Conservation (phyloP, 2,797 vertebrate genomes). For the Anguilla anguilla region DNA sequence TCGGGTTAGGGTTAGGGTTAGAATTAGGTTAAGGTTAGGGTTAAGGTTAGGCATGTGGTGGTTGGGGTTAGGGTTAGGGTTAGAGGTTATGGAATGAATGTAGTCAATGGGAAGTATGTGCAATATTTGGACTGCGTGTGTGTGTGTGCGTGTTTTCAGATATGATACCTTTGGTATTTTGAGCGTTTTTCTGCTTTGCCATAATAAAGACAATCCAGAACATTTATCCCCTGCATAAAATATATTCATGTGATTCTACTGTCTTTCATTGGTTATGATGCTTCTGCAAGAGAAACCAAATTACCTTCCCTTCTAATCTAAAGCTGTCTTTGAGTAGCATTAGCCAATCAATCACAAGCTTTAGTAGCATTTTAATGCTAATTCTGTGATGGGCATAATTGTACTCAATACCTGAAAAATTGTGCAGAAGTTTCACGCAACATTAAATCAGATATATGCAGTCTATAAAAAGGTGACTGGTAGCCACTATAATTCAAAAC, state of each 20-base stretch:
- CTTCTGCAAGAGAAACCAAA: not conserved
- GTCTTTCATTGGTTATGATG: conserved; percentile 8
- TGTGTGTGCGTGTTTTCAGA: conserved; percentile 26
- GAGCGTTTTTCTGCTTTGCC: conserved; percentile 13
- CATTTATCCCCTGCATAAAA: not conserved
- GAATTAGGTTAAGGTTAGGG: too few relatives aligned
- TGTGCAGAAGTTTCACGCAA: not conserved
- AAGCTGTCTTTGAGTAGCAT: not conserved
- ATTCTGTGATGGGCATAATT: not conserved
- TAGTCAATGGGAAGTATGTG: not conserved
- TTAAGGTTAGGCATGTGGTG: too few relatives aligned
- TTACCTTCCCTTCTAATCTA: not conserved
- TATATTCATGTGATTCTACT: not conserved
- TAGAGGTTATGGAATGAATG: too few relatives aligned
- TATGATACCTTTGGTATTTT: conserved; percentile 28
- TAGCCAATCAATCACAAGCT: not conserved
- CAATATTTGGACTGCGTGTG: not conserved
- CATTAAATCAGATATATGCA: not conserved
- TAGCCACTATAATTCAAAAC: not conserved
- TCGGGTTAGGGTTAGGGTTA: too few relatives aligned
- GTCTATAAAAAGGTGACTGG: not conserved
- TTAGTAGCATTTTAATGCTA: not conserved
- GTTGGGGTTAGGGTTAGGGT: too few relatives aligned
- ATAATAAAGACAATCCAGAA: not conserved
- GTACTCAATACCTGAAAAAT: conserved; percentile 13